Base-by-base conservation (phyloP, 2,797 vertebrate genomes). In the Phyllotis vaccarum region DNA sequence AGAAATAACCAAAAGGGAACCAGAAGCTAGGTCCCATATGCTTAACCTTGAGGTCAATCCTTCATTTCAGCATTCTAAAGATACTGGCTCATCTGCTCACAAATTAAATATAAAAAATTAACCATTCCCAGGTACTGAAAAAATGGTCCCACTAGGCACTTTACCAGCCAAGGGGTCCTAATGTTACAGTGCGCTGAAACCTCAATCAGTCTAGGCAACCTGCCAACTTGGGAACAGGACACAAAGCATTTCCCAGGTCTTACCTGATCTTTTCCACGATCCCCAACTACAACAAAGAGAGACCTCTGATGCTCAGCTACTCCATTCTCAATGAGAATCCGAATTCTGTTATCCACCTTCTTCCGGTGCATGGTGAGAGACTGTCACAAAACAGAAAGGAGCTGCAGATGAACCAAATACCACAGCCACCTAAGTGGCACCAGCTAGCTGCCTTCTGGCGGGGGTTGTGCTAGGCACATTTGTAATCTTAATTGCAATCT, bases 301-400 rank as follows among this genome's bases (percentile, higher is more conserved):
- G 98, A 98, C 10, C 99, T 99, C 83, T 99, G 99, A 76, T 98
- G 98, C 97, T 99, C 98, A 4, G 99, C 97, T 58, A 99, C 99
- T 34, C 99, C 99, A 97, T 99, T 99, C 98, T 99, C 99, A 40
- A 99, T 99, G 97, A 99, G 99, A 37, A 99, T 99, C 19, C 99
- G 99, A 91, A 99, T 99, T 52, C 99, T 99, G 97, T 99, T 99
- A 96, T 99, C 99, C 12, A 99, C 98, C 97, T 99, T 99, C 97
- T 99, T 99, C 85, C 99, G 99, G 97, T 99, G 98, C 95, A 99
- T 99, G 96, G 82, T 92, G 89, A 87, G 66, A 72, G 29, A 52
- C 5, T 89, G 54, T 70, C 60, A 34, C 97, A 43, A 54, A 95
- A 94, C 60, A 78, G 46, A 95, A 95, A 95, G 52, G 29, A 74